Evolutionary conservation across 2,113 vertebrate species (phyloP).

Genomic region (Passer domesticus): DNA sequence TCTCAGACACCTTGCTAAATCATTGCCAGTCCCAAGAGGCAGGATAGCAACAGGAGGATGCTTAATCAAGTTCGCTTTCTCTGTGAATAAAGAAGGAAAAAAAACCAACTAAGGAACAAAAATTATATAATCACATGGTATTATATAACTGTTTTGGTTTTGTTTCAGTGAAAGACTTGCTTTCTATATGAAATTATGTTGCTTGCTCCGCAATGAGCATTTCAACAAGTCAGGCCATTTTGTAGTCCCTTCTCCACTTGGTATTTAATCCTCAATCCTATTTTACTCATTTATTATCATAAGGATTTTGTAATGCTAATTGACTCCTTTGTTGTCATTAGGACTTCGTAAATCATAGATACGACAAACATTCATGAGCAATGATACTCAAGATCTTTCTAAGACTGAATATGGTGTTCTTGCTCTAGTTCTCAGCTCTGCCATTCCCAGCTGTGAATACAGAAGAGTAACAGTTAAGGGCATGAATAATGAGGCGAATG

Average conservation of each 20-base stretch:
- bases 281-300: neutral
- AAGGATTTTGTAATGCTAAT: neutral
- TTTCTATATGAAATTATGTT: neutral
- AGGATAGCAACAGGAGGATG: conserved; percentile 94
- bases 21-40: conserved; percentile 95
- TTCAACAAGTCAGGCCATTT: neutral
- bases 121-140: neutral
- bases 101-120: neutral
- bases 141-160: neutral
- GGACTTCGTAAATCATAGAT: neutral
- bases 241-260: neutral
- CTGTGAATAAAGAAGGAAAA: conserved; percentile 71
- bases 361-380: neutral
- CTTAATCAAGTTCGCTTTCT: conserved; percentile 89
- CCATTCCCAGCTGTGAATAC: neutral
- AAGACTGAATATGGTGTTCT: neutral
- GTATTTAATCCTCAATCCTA: neutral
- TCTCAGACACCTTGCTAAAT: conserved; percentile 92
- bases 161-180: neutral
- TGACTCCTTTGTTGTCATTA: neutral
- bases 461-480: neutral
- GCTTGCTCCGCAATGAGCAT: neutral
- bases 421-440: neutral
- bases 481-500: neutral
- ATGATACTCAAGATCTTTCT: neutral